Percentiles rank a stretch among this genome's conserved stretches.
Conservation (phyloP, 2,797 vertebrate species). For the Crocodylus rhombifer region DNA sequence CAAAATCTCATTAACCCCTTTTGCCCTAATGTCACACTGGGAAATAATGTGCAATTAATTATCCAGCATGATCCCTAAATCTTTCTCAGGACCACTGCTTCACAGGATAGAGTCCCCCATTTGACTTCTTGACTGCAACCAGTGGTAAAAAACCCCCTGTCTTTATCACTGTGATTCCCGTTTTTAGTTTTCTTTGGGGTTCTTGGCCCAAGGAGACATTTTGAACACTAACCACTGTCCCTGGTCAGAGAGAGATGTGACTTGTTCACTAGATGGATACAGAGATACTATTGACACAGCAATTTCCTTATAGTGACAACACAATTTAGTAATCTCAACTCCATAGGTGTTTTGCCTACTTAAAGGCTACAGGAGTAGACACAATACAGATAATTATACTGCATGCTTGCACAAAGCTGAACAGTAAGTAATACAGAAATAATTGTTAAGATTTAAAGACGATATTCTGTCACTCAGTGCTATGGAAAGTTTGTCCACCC, state of each 20-base stretch:
- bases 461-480: slow-evolving; percentile 50
- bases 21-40: neutral
- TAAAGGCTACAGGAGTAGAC: slow-evolving; percentile 31
- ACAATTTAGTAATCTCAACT: neutral
- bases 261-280: neutral
- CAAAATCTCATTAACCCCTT: slow-evolving; percentile 38
- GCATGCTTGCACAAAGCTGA: neutral
- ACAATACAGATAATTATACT: slow-evolving; percentile 4
- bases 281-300: neutral
- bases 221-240: neutral
- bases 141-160: slow-evolving; percentile 47
- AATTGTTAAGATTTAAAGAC: slow-evolving; percentile 63
- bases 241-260: neutral
- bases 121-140: slow-evolving; percentile 22
- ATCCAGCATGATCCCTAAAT: slow-evolving; percentile 56
- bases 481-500: slow-evolving; percentile 52
- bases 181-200: slow-evolving; percentile 10
- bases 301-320: neutral
- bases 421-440: slow-evolving; percentile 39
- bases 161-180: neutral
- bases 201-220: slow-evolving; percentile 52
- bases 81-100: slow-evolving; percentile 40
- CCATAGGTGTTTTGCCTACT: slow-evolving; percentile 51
- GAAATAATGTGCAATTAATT: slow-evolving; percentile 50
- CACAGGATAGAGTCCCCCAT: slow-evolving; percentile 48